Evolutionary conservation across 2,113 vertebrate genomes (phyloP).

Genomic region (Promerops cafer): DNA sequence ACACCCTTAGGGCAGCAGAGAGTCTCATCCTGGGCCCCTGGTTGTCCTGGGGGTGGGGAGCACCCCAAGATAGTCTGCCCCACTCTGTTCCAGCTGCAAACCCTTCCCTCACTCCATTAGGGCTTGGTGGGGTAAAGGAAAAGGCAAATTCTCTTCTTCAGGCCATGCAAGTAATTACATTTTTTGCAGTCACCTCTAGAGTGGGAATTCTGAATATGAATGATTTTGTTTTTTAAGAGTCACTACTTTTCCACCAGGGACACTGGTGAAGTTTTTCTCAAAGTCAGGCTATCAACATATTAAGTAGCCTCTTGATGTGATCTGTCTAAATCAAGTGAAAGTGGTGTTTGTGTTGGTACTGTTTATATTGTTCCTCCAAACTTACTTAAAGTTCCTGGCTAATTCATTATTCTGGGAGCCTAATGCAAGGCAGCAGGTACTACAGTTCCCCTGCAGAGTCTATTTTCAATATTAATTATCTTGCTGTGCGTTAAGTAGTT

Average conservation of each 20-base stretch:
- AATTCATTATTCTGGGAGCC: background rate
- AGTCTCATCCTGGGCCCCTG: background rate
- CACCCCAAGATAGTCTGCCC: background rate
- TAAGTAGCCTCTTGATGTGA: background rate
- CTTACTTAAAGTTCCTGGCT: slow-evolving; percentile 1
- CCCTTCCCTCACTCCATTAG: background rate
- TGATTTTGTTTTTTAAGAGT: background rate
- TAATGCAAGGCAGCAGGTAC: slow-evolving; percentile 48
- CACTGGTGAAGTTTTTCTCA: background rate
- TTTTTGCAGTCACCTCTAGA: background rate
- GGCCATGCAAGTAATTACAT: background rate
- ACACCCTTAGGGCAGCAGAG: background rate
- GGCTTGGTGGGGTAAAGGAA: background rate
- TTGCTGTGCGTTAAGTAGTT: slow-evolving; percentile 66
- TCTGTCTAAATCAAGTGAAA: background rate
- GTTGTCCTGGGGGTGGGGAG: background rate
- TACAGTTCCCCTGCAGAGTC: slow-evolving; percentile 38
- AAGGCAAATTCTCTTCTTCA: background rate
- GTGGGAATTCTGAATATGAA: background rate
- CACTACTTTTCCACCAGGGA: background rate
- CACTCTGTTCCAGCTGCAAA: background rate
- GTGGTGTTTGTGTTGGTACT: background rate
- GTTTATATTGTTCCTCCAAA: slow-evolving; percentile 6
- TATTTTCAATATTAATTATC: slow-evolving; percentile 73
- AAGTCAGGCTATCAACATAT: background rate